Conservation (phyloP, 2,797 vertebrate genomes). For the Semotilus atromaculatus region DNA sequence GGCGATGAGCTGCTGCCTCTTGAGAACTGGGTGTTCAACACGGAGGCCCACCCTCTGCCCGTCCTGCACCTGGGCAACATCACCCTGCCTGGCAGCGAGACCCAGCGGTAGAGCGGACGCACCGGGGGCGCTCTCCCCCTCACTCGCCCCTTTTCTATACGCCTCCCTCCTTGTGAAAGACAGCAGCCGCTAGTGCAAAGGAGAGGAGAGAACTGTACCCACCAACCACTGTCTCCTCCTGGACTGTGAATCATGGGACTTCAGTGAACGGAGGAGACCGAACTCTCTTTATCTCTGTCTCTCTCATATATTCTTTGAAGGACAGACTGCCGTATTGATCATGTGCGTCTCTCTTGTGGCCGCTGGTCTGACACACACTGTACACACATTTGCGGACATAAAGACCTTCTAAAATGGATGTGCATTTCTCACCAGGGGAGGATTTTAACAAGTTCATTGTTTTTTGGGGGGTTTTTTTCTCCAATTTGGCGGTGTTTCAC, state of each 20-base stretch:
- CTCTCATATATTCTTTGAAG: constrained; percentile 53
- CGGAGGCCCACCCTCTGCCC: constrained; percentile 96
- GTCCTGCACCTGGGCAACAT: constrained; percentile 94
- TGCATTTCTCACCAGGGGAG: constrained; percentile 58
- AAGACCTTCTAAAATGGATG: constrained; percentile 44
- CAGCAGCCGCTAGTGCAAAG: constrained; percentile 42
- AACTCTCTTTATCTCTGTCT: constrained; percentile 49
- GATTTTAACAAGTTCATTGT: constrained; percentile 65
- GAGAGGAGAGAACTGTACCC: constrained; percentile 40
- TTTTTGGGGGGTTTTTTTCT: not conserved
- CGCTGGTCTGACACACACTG: constrained; percentile 50
- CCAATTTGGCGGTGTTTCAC: constrained; percentile 51
- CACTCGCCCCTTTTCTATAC: constrained; percentile 37
- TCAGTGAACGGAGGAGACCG: constrained; percentile 52
- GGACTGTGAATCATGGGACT: constrained; percentile 54
- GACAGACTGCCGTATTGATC: constrained; percentile 59
- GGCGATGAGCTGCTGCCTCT: constrained; percentile 93
- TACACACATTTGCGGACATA: constrained; percentile 49
- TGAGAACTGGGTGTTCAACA: constrained; percentile 99
- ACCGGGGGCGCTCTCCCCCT: constrained; percentile 53
- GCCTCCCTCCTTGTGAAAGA: constrained; percentile 60
- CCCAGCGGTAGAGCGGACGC: constrained; percentile 81
- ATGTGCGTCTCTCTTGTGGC: constrained; percentile 31
- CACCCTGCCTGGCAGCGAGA: constrained; percentile 91
- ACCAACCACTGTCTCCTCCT: constrained; percentile 55